A percentile compares a stretch with the other conserved stretches of the same genome.
These are phyloP conservation scores for Serranus cabrilla DNA, from an alignment of 2,797 vertebrate species.

Conservation along the genomic window DNA sequence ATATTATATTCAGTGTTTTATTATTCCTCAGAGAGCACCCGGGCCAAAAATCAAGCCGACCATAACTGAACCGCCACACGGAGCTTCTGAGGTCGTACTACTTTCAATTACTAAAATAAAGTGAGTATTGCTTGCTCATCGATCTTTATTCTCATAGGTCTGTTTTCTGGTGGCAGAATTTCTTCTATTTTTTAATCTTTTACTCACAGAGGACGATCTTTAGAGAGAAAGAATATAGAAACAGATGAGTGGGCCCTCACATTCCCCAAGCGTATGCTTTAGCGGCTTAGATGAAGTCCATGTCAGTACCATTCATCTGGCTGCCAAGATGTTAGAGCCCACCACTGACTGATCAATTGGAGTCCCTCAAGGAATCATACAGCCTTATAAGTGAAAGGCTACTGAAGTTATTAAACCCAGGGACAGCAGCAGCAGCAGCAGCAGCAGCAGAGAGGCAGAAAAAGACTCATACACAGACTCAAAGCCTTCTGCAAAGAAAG, in stretches of 20 bases:
- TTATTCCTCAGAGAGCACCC: slow-evolving; percentile 7
- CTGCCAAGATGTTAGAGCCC: slow-evolving; percentile 71
- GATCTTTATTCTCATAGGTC: slow-evolving; percentile 38
- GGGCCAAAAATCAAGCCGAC: slow-evolving; percentile 18
- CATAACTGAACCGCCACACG: neutral
- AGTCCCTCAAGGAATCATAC: slow-evolving; percentile 80
- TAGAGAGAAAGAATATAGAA: slow-evolving; percentile 53
- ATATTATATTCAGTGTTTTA: slow-evolving; percentile 13
- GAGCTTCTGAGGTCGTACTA: slow-evolving; percentile 17
- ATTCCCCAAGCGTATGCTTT: slow-evolving; percentile 61
- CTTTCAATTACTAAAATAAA: slow-evolving; percentile 42
- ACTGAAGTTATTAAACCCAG: slow-evolving; percentile 83
- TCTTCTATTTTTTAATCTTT: slow-evolving; percentile 54
- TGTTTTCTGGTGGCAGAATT: slow-evolving; percentile 33
- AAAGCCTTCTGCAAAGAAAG: slow-evolving; percentile 40
- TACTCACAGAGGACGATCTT: slow-evolving; percentile 43
- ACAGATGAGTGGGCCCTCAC: slow-evolving; percentile 70
- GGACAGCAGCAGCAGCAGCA: slow-evolving; percentile 55
- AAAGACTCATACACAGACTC: slow-evolving; percentile 33
- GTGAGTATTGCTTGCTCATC: slow-evolving; percentile 31
- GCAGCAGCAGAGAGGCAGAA: slow-evolving; percentile 35
- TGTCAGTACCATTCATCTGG: slow-evolving; percentile 82
- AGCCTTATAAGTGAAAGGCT: slow-evolving; percentile 80
- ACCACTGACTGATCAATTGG: slow-evolving; percentile 82
- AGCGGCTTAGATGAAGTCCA: slow-evolving; percentile 77